Percentiles rank a stretch among this genome's conserved stretches.
phyloP scores from a whole-genome alignment of 2,888 invertebrate species.

The Atethmia centrago region DNA sequence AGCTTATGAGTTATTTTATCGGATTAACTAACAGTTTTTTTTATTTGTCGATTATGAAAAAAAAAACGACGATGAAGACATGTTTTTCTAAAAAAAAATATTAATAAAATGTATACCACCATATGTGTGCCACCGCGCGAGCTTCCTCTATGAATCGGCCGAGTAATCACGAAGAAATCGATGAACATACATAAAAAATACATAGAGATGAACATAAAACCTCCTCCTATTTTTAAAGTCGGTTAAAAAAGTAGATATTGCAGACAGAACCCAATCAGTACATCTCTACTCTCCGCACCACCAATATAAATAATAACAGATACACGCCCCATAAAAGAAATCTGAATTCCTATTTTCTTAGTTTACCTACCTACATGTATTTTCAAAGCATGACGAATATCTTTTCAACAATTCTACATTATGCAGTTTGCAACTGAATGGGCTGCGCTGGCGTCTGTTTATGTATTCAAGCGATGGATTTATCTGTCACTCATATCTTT shows the following conservation, averaged over 20 bases:
- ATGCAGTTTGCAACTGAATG: conserved; percentile 22
- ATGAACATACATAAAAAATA: too few species aligned
- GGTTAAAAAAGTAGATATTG: neutral
- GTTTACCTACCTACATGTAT: neutral
- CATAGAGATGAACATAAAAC: too few species aligned
- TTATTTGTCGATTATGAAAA: too few species aligned
- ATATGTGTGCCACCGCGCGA: too few species aligned
- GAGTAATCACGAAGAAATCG: too few species aligned
- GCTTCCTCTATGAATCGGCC: too few species aligned
- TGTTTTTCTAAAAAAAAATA: too few species aligned
- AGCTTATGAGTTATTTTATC: too few species aligned
- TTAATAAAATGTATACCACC: too few species aligned
- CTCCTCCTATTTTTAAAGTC: too few species aligned
- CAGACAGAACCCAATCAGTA: neutral
- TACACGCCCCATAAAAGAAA: neutral
- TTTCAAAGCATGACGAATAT: conserved; percentile 37
- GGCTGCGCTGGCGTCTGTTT: neutral
- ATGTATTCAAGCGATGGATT: conserved; percentile 28
- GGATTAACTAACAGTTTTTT: too few species aligned
- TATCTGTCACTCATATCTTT: conserved; percentile 23
- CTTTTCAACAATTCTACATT: neutral
- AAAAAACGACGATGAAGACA: too few species aligned
- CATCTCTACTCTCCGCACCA: neutral
- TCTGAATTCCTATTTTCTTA: neutral
- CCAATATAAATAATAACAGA: neutral